Evolutionary conservation across 2,113 vertebrate genomes (phyloP).

Genomic region (Micronycteris hirsuta): DNA sequence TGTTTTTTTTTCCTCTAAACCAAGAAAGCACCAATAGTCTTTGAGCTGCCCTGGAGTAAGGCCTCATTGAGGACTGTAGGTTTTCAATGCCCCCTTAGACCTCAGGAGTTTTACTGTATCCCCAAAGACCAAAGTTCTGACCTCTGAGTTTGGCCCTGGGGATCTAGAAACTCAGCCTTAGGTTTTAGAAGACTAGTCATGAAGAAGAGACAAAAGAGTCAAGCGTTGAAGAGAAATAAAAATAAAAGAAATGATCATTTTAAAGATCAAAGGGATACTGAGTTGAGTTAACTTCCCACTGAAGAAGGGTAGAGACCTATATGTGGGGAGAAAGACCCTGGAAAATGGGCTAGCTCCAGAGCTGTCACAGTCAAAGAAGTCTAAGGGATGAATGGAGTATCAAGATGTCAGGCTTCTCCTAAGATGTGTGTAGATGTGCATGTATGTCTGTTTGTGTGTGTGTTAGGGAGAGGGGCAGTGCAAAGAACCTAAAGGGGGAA

Average conservation of each 20-base stretch:
- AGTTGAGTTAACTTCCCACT: neutral
- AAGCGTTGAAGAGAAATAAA: neutral
- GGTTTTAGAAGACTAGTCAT: neutral
- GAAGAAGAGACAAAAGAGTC: neutral
- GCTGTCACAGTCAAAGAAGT: neutral
- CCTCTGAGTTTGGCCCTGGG: neutral
- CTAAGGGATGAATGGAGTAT: neutral
- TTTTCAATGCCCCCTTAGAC: neutral
- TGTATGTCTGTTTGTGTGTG: neutral
- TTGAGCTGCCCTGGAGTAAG: neutral
- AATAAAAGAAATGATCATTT: neutral
- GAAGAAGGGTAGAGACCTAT: neutral
- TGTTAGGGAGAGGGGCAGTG: neutral
- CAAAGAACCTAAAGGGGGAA: neutral
- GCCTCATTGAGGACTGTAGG: neutral
- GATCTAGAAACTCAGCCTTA: neutral
- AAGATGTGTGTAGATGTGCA: neutral
- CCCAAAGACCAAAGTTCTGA: neutral
- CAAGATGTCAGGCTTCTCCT: neutral
- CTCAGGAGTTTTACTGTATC: neutral
- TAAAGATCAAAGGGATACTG: neutral
- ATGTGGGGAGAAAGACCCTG: neutral
- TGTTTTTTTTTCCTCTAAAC: neutral
- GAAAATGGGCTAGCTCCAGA: neutral
- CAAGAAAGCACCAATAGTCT: slow-evolving; percentile 21